These are phyloP conservation scores for Dicaeum eximium DNA, from an alignment of 2,113 vertebrate species.

Conservation along the genomic window DNA sequence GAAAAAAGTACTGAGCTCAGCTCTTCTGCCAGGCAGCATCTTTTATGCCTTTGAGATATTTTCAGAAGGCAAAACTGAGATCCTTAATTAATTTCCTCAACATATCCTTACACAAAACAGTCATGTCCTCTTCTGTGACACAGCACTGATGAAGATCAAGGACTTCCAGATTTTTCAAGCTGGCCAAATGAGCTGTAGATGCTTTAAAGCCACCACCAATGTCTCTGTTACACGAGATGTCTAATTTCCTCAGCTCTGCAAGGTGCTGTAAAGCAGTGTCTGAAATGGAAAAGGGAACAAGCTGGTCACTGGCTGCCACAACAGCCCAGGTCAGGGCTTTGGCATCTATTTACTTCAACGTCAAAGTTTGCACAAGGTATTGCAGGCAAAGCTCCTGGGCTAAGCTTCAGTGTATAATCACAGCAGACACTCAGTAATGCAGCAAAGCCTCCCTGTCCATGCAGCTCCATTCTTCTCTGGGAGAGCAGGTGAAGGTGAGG, in stretches of 20 bases:
- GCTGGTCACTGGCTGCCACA: background rate
- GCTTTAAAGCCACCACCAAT: conserved; percentile 75
- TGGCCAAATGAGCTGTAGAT: conserved; percentile 64
- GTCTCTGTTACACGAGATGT: conserved; percentile 83
- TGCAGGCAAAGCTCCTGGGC: conserved; percentile 17
- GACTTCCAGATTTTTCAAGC: conserved; percentile 73
- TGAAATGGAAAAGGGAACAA: conserved; percentile 45
- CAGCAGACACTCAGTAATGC: background rate
- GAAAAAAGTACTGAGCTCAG: background rate
- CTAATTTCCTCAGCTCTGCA: conserved; percentile 73
- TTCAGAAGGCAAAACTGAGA: background rate
- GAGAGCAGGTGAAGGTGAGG: conserved; percentile 43
- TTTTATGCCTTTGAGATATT: background rate
- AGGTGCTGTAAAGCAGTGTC: conserved; percentile 74
- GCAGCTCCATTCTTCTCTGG: background rate
- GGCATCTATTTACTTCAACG: background rate
- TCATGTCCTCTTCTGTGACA: conserved; percentile 73
- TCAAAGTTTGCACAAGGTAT: conserved; percentile 10
- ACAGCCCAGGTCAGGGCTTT: background rate
- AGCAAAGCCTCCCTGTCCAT: background rate
- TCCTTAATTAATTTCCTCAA: background rate
- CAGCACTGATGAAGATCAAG: conserved; percentile 83
- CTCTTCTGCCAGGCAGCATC: background rate
- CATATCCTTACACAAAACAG: conserved; percentile 71
- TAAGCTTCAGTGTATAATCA: conserved; percentile 3